These are phyloP conservation scores for Balearica regulorum DNA, from an alignment of 2,797 vertebrate species.

Conservation along the genomic window DNA sequence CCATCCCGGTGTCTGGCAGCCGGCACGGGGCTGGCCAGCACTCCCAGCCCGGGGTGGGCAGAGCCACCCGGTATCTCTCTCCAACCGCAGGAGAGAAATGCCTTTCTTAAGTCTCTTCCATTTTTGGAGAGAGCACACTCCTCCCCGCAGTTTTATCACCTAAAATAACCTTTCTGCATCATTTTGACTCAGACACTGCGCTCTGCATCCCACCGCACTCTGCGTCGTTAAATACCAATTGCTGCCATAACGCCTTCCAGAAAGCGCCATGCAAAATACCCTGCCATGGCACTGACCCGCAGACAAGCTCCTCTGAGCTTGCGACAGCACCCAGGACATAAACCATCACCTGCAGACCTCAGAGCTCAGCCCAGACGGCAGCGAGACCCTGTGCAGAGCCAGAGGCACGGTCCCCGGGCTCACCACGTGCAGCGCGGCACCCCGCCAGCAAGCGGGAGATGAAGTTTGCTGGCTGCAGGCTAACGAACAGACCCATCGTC, in stretches of 20 bases:
- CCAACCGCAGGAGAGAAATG: not conserved
- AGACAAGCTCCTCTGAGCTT: not conserved
- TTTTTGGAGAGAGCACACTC: not conserved
- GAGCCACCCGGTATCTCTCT: not conserved
- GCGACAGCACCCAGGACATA: not conserved
- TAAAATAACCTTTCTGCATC: not conserved
- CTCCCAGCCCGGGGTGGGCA: not conserved
- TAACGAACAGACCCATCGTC: not conserved
- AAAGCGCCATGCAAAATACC: not conserved
- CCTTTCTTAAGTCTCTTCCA: not conserved
- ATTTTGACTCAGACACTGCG: not conserved
- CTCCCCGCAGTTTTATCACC: not conserved
- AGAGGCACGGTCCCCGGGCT: too few relatives aligned
- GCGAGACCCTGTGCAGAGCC: not conserved
- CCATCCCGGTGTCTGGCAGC: not conserved
- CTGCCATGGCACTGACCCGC: rapidly evolving
- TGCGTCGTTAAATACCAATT: rapidly evolving
- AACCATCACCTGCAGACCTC: not conserved
- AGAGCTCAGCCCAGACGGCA: not conserved
- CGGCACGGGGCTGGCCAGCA: rapidly evolving
- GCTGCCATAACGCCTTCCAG: not conserved
- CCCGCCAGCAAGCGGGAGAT: rapidly evolving
- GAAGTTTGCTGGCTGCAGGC: not conserved
- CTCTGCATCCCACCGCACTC: not conserved
- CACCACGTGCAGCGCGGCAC: rapidly evolving